Base-by-base conservation (phyloP, 1,140 invertebrate genomes). In the Colletes latitarsis region DNA sequence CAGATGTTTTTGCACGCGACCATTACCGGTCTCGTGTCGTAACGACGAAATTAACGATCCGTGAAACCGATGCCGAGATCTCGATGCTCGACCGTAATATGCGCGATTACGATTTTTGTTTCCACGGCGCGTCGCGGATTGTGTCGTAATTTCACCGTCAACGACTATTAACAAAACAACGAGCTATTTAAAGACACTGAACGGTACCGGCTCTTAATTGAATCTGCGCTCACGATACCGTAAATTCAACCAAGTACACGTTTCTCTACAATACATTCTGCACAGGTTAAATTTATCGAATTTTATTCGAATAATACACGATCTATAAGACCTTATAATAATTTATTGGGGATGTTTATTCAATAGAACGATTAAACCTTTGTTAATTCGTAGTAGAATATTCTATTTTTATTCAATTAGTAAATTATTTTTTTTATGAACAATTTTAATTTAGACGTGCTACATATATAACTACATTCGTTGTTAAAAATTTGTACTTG, bases 41-140 rank as follows among this genome's bases (percentile, higher is more conserved):
- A 84, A 87, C 76, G 85, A 85, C 49, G 52, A 87, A 87, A 87
- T 82, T 87, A 87, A 87, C 86, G 86, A 84, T 84, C 85, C 85
- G 82, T 87, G 85, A 87, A 87, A 87, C 76, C 75, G 75, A 87
- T 82, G 53, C 75, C 60, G 67, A 49, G 62, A 68, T 81, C 84
- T 62, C 83, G 55, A 77, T 73, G 58, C 63, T 41, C 19, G 57
- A 12, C 60, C 41, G 53, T 62, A 79, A 58, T 30, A 69, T 53
- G 41, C 30, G 9, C 46, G 55, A 62, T 68, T 66, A 64, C 17
- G 53, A 82, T 86, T 73, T 79, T 82, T 69, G 53, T 72, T 81
- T 68, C 15, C 55, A 30, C 14, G 19, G 15, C 1, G 30, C 17
- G 49, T 39, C 41, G 49, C 15, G 49, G 14, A 6, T 14, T 12